Evolutionary conservation across 1,140 invertebrate genomes (phyloP).

Genomic region (Glomeris maerens): DNA sequence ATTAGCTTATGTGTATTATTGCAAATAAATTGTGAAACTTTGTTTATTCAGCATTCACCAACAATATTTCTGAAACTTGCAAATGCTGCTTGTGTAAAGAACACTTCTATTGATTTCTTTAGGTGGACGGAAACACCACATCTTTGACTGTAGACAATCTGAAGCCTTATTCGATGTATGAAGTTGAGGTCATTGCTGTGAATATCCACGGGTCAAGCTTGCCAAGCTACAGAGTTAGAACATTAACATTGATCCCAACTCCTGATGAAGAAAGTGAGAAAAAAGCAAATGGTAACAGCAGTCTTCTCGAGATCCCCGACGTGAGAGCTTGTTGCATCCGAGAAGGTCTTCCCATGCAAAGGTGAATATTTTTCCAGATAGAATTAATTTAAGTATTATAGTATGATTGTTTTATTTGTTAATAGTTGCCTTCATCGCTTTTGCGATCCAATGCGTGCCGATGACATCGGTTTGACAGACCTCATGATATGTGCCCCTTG

Average conservation of each 20-base stretch:
- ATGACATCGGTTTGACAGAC: conserved; percentile 46
- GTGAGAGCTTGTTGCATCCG: conserved; percentile 51
- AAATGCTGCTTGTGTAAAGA: conserved; percentile 18
- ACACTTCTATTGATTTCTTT: background rate
- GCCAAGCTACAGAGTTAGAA: conserved; percentile 51
- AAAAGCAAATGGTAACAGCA: conserved; percentile 29
- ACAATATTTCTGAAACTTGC: too few species aligned
- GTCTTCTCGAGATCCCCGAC: conserved; percentile 48
- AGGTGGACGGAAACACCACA: conserved; percentile 16
- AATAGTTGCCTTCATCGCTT: conserved; percentile 53
- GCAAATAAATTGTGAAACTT: background rate
- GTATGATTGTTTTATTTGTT: conserved; percentile 10
- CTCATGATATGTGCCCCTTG: conserved; percentile 74
- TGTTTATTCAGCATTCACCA: too few species aligned
- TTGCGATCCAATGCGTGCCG: conserved; percentile 53
- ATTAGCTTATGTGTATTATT: background rate
- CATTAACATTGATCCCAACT: conserved; percentile 46
- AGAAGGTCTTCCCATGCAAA: conserved; percentile 33
- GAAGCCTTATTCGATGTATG: conserved; percentile 63
- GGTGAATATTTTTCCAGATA: conserved; percentile 2
- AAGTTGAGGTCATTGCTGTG: conserved; percentile 50
- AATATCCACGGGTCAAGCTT: conserved; percentile 59
- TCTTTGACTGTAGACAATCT: conserved; percentile 27
- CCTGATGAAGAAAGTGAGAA: conserved; percentile 32
- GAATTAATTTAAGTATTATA: conserved; percentile 1